Conservation (phyloP, 2,888 invertebrate species). For the Aquatica leii region DNA sequence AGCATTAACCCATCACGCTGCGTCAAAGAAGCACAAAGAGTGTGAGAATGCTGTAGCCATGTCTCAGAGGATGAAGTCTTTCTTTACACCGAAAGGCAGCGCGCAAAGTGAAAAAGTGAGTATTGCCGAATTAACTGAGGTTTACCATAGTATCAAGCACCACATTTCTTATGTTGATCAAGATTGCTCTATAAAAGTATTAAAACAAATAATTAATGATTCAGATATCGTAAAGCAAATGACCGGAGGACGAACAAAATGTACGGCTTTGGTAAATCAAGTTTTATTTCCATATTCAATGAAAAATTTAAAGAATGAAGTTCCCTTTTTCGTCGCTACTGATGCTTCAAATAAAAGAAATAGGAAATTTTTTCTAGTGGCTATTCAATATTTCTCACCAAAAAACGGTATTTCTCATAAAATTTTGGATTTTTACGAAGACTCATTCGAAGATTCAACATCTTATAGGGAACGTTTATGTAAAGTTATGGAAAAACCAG, state of each 20-base stretch:
- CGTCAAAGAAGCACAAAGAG: neutral
- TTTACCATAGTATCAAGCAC: too few relatives aligned
- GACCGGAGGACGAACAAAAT: neutral
- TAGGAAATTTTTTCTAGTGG: too few relatives aligned
- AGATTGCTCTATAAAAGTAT: neutral
- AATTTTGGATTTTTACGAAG: slow-evolving; percentile 3
- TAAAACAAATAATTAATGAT: neutral
- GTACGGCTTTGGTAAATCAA: neutral
- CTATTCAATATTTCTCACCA: neutral
- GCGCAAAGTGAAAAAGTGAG: neutral
- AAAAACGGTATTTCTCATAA: neutral
- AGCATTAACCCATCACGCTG: neutral
- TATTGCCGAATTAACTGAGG: neutral
- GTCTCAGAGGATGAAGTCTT: neutral
- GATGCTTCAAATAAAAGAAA: neutral
- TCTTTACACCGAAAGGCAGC: neutral
- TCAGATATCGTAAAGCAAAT: neutral
- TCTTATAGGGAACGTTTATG: neutral
- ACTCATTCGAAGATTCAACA: neutral
- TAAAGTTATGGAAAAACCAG: neutral
- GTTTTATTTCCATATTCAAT: neutral
- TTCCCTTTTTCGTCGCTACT: neutral
- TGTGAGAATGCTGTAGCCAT: neutral
- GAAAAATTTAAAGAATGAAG: neutral
- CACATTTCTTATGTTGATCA: neutral